Evolutionary conservation across 1,140 invertebrate genomes (phyloP).

Genomic region (Papilio aristodemus): DNA sequence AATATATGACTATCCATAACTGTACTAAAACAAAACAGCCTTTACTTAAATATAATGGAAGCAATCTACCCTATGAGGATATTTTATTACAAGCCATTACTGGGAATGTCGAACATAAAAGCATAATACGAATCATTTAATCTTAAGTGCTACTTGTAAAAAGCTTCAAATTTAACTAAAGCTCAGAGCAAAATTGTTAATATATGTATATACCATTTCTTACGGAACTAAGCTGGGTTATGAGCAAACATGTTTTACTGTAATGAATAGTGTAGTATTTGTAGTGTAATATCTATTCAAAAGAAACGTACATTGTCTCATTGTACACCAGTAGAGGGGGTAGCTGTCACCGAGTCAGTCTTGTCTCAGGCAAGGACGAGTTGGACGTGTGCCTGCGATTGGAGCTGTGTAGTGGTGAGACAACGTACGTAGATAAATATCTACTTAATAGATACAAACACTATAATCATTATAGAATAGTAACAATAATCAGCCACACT

Average conservation of each 20-base stretch:
- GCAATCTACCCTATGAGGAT: constrained; percentile 9
- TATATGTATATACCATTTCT: neutral
- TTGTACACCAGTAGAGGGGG: too few species aligned
- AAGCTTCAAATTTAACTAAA: constrained; percentile 15
- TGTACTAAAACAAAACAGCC: constrained; percentile 2
- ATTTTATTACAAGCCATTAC: constrained; percentile 18
- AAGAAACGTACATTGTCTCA: too few species aligned
- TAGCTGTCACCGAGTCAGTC: too few species aligned
- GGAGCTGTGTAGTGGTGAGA: too few species aligned
- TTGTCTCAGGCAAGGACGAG: too few species aligned
- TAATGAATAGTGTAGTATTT: neutral
- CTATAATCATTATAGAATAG: too few species aligned
- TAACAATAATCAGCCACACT: neutral
- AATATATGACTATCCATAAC: neutral
- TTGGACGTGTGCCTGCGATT: too few species aligned
- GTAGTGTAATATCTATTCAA: too few species aligned
- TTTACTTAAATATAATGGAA: constrained; percentile 24
- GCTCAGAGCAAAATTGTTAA: neutral
- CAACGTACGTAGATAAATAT: too few species aligned
- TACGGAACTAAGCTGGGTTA: neutral
- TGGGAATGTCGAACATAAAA: constrained; percentile 10
- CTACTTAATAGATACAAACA: too few species aligned
- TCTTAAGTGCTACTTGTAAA: constrained; percentile 5
- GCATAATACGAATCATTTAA: constrained; percentile 14
- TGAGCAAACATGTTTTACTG: neutral